Percentiles rank a stretch among this genome's conserved stretches.
These are phyloP conservation scores for Sinocyclocheilus maitianheensis DNA, from an alignment of 2,113 vertebrate genomes.

Conservation along the genomic window DNA sequence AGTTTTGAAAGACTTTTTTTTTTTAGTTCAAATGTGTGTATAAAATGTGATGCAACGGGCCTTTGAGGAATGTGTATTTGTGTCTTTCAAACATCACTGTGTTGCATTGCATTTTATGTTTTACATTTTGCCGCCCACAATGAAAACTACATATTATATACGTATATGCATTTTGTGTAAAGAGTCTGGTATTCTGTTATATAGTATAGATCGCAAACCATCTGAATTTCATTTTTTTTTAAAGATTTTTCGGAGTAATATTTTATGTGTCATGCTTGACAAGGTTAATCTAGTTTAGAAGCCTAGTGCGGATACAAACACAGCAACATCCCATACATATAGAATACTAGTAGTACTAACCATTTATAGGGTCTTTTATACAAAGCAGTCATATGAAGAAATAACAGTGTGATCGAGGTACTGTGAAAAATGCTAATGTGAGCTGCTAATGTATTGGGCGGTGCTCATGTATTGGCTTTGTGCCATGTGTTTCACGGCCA, in stretches of 20 bases:
- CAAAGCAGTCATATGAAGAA: not conserved
- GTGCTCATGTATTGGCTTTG: constrained; percentile 65
- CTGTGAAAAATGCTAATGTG: not conserved
- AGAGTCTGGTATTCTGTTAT: no score
- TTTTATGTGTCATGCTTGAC: not conserved
- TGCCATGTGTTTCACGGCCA: constrained; percentile 70
- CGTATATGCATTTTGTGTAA: no score
- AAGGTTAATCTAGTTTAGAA: not conserved
- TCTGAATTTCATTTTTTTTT: no score
- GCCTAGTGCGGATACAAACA: not conserved
- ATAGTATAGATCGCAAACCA: no score
- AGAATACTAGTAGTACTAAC: not conserved
- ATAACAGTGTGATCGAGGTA: not conserved
- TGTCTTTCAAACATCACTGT: no score
- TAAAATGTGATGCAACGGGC: no score
- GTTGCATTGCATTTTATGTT: no score
- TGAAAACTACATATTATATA: no score
- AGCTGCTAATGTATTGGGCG: constrained; percentile 53
- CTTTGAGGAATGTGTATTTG: no score
- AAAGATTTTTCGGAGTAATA: not conserved
- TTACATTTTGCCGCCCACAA: no score
- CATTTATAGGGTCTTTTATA: not conserved
- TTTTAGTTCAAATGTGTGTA: no score
- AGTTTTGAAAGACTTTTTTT: no score
- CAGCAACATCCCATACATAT: not conserved